Evolutionary conservation across 2,888 invertebrate species (phyloP).

Genomic region (Pristionchus entomophagus): DNA sequence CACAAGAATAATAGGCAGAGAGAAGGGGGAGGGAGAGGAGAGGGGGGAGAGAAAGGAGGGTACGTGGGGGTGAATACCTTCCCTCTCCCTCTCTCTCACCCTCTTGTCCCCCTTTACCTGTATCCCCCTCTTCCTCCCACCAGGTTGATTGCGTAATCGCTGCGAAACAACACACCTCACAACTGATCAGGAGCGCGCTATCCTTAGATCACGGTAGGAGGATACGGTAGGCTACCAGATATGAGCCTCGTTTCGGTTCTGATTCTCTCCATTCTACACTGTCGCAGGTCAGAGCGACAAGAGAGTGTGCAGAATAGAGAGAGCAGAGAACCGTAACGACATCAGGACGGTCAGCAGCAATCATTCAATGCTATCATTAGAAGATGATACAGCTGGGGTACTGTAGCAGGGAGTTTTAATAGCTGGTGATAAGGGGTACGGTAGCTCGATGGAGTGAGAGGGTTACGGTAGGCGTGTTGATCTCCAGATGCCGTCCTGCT

Average conservation of each 20-base stretch:
- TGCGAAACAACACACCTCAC: not conserved
- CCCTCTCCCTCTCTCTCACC: not conserved
- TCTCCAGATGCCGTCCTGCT: not conserved
- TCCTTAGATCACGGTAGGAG: not conserved
- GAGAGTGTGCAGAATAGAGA: too few species aligned
- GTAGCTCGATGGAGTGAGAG: not conserved
- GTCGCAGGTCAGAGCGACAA: too few species aligned
- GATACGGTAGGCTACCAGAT: not conserved
- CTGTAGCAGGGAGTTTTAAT: too few species aligned
- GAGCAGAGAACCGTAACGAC: too few species aligned
- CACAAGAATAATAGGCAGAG: not conserved
- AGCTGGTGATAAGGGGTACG: not conserved
- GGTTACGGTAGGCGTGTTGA: not conserved
- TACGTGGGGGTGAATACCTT: not conserved
- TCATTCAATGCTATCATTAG: not conserved
- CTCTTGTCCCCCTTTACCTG: not conserved
- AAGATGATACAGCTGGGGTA: too few species aligned
- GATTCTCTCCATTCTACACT: too few species aligned
- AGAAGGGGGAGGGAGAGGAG: not conserved
- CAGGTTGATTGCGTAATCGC: slow-evolving; percentile 24
- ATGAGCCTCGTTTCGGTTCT: too few species aligned
- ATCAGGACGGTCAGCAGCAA: not conserved
- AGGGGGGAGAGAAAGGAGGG: not conserved
- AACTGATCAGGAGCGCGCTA: not conserved
- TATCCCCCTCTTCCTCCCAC: slow-evolving; percentile 1